These are phyloP conservation scores for Flexamia atlantica DNA, from an alignment of 2,888 invertebrate species.

Conservation along the genomic window DNA sequence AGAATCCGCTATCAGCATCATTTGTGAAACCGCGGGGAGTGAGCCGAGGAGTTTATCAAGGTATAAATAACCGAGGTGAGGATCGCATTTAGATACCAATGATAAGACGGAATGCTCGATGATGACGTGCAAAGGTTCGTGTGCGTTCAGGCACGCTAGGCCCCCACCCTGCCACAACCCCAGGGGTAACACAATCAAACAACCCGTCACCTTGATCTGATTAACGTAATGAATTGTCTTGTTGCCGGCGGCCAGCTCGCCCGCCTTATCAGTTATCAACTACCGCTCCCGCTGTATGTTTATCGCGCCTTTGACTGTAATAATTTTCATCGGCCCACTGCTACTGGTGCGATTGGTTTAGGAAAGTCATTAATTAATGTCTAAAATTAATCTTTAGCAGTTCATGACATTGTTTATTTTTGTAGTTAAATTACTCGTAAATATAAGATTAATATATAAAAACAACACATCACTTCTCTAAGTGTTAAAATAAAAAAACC, in stretches of 20 bases:
- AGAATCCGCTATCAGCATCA: not conserved
- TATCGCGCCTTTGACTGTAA: not conserved
- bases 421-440: no score
- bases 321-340: not conserved
- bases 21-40: not conserved
- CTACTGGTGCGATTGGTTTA: not conserved
- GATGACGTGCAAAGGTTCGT: conserved; percentile 8
- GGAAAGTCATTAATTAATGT: not conserved
- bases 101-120: not conserved
- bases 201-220: conserved; percentile 27
- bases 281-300: conserved; percentile 7
- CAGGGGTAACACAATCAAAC: conserved; percentile 36
- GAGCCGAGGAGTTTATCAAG: conserved; percentile 32
- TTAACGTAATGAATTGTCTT: conserved; percentile 20
- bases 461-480: no score
- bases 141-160: not conserved
- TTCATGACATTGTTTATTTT: no score
- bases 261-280: conserved; percentile 14
- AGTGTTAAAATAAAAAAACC: no score
- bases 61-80: conserved; percentile 42
- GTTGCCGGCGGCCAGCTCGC: not conserved
- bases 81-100: conserved; percentile 52
- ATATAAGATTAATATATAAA: no score
- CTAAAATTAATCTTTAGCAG: no score
- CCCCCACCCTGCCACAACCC: not conserved